A percentile compares a stretch with the other conserved stretches of the same genome.
phyloP scores from a whole-genome alignment of 1,140 invertebrate species.

The Trichogramma pretiosum region DNA sequence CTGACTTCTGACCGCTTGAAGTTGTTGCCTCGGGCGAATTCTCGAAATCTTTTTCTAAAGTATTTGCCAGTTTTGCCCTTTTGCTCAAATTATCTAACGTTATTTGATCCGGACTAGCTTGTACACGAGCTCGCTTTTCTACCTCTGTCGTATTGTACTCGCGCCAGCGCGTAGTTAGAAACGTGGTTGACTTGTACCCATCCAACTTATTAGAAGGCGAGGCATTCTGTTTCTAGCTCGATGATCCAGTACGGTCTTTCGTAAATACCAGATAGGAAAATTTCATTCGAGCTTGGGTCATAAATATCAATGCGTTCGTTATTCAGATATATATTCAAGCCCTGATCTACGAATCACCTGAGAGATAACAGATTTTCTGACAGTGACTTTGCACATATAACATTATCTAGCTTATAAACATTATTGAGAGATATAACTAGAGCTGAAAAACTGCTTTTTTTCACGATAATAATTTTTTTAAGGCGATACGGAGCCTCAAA shows the following conservation, averaged over 20 bases:
- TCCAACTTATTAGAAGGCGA: conserved; percentile 12
- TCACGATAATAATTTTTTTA: no score
- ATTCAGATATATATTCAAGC: conserved; percentile 11
- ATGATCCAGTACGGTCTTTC: conserved; percentile 18
- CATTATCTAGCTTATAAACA: conserved; percentile 6
- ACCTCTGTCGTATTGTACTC: neutral
- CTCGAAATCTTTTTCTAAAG: conserved; percentile 2
- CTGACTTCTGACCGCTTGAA: no score
- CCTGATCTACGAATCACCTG: no score
- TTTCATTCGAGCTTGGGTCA: conserved; percentile 12
- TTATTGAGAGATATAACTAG: no score
- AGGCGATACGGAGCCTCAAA: no score
- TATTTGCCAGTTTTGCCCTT: neutral
- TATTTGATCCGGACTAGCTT: neutral
- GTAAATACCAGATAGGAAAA: conserved; percentile 12
- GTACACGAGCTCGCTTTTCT: neutral
- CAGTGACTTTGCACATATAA: conserved; percentile 7
- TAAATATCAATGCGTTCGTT: conserved; percentile 14
- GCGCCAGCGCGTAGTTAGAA: neutral
- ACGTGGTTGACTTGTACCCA: neutral
- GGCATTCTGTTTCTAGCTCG: no score
- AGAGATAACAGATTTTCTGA: conserved; percentile 17
- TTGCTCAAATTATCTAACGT: neutral
- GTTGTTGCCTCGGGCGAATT: neutral
- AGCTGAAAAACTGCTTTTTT: no score